Evolutionary conservation across 2,888 invertebrate species (phyloP).

Genomic region (Lapara coniferarum): DNA sequence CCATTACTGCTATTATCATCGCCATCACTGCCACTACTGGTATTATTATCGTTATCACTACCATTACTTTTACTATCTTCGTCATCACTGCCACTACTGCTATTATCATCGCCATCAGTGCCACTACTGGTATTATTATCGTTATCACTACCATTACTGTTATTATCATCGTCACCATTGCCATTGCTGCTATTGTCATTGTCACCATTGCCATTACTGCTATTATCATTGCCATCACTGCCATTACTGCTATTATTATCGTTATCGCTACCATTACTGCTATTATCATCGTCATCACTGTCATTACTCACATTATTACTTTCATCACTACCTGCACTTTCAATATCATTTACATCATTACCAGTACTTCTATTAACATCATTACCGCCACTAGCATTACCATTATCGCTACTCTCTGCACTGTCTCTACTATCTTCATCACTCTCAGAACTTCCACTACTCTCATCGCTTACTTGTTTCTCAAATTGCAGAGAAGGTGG

Average conservation of each 20-base stretch:
- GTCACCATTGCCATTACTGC: background rate
- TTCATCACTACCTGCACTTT: constrained; percentile 1
- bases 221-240: background rate
- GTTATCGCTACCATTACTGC: constrained; percentile 8
- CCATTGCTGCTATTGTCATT: constrained; percentile 1
- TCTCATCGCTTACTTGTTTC: constrained; percentile 12
- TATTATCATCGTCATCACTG: background rate
- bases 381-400: background rate
- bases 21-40: background rate
- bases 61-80: background rate
- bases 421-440: constrained; percentile 22
- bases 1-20: too few species aligned
- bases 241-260: constrained; percentile 20
- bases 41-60: background rate
- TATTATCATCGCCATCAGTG: background rate
- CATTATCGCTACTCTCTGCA: background rate
- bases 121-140: constrained; percentile 18
- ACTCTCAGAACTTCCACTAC: constrained; percentile 16
- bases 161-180: background rate
- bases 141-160: constrained; percentile 2
- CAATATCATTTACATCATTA: constrained; percentile 4
- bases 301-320: background rate
- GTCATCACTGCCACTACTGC: background rate
- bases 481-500: background rate
- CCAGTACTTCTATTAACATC: background rate